Percentiles rank a stretch among this genome's conserved stretches.
These are phyloP conservation scores for Brenthis hecate DNA, from an alignment of 2,888 invertebrate genomes.

Conservation along the genomic window DNA sequence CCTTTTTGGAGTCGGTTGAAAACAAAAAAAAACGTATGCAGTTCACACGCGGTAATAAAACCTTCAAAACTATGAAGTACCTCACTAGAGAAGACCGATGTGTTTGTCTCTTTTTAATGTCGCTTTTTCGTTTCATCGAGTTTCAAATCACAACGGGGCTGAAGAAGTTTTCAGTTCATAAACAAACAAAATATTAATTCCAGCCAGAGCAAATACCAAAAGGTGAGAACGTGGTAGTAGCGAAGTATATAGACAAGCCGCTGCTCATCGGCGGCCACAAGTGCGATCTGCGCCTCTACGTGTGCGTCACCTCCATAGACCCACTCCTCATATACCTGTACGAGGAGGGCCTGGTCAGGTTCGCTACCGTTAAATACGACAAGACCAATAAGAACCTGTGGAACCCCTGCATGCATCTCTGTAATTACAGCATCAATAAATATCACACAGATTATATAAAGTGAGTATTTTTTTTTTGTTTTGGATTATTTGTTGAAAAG, in stretches of 20 bases:
- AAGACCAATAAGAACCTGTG: conserved; percentile 95
- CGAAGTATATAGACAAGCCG: conserved; percentile 93
- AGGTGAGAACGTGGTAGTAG: conserved; percentile 95
- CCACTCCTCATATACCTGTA: conserved; percentile 97
- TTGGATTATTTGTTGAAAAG: too few species aligned
- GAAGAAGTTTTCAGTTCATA: conserved; percentile 37
- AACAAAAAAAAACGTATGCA: too few species aligned
- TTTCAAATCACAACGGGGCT: neutral
- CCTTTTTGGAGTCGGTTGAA: too few species aligned
- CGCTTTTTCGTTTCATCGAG: neutral
- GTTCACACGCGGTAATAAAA: too few species aligned
- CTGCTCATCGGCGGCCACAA: conserved; percentile 96
- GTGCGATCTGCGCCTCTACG: conserved; percentile 97
- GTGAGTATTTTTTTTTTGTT: conserved; percentile 78
- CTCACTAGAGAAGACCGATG: too few species aligned
- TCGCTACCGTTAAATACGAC: conserved; percentile 97
- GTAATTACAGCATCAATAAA: conserved; percentile 99
- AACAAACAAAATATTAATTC: conserved; percentile 44
- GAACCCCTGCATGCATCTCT: conserved; percentile 98
- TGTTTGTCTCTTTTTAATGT: too few species aligned
- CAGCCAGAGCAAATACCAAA: conserved; percentile 94
- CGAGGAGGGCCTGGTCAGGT: conserved; percentile 96
- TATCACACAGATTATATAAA: conserved; percentile 97
- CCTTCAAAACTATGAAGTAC: too few species aligned
- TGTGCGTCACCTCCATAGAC: conserved; percentile 96